These are phyloP conservation scores for Crypturellus tataupa DNA, from an alignment of 2,797 vertebrate genomes.

Conservation along the genomic window DNA sequence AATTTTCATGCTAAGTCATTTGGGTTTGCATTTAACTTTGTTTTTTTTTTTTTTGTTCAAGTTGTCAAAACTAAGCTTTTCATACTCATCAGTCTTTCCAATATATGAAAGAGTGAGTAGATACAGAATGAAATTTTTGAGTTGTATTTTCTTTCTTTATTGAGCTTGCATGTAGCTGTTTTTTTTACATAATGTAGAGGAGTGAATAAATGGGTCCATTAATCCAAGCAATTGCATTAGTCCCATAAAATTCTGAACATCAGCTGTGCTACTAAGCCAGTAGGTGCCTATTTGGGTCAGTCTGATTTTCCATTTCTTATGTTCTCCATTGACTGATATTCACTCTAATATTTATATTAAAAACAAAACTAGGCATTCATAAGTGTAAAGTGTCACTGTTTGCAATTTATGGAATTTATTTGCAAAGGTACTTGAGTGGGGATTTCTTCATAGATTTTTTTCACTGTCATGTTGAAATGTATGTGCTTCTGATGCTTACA, in stretches of 20 bases:
- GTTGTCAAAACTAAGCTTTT: conserved; percentile 49
- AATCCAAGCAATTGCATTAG: neutral
- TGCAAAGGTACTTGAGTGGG: neutral
- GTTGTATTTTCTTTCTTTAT: neutral
- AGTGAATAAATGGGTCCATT: neutral
- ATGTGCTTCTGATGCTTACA: neutral
- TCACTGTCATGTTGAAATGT: neutral
- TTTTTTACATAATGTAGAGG: neutral
- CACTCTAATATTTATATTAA: neutral
- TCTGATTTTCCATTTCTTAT: neutral
- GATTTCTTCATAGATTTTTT: neutral
- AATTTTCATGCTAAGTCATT: conserved; percentile 17
- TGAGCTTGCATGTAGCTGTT: neutral
- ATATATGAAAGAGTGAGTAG: neutral
- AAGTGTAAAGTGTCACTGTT: neutral
- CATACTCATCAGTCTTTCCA: conserved; percentile 17
- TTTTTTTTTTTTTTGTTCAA: conserved; percentile 5
- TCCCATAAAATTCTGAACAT: neutral
- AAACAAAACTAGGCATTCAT: neutral
- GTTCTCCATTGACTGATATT: neutral
- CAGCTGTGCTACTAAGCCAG: neutral
- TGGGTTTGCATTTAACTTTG: conserved; percentile 39
- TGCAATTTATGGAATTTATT: neutral
- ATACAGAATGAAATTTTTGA: neutral
- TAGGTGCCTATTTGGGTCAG: neutral